Base-by-base conservation (phyloP, 2,888 invertebrate genomes). In the Dynastes hyllus region DNA sequence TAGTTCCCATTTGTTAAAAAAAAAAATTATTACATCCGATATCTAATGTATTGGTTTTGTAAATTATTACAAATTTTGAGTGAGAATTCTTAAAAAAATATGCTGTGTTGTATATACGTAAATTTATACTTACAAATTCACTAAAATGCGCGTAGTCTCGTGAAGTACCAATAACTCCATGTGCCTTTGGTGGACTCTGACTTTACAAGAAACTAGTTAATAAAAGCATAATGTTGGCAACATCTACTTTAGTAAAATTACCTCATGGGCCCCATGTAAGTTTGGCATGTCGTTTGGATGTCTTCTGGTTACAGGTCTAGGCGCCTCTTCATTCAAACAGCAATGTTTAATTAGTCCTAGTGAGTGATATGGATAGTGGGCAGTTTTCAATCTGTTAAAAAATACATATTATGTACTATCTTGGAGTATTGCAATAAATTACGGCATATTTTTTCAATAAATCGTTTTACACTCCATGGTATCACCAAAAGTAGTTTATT, bases 241-340 rank as follows among this genome's bases (percentile, higher is more conserved):
- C n/a, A n/a, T 55, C 27, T 71, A 32, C n/a, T 55, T 71, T 71
- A 16, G 29, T 53, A 66, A 66, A 16, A 55, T 29, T 76, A 80
- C 79, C 80, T 79, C 50, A 40, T 70, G 29, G n/a, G 6, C 22
- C 65, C 45, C 53, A 11, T 45, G 45, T 45, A 45, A 2, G 45
- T 45, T 45, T 45, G 81, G 81, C 78, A 80, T 81, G 76, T 81
- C 81, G 3, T 63, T 29, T 5, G 76, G 71, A 75, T 81, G 81
- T 78, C 83, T 80, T 78, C 83, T 80, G 1, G 83, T 84, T 9
- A 63, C 79, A 51, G 84, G 82, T 51, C 83, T 79, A 2, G 79
- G 16, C 16, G 83, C 70, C 8, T 51, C 51, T 13, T 32, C 40
- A 1, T 13, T 4, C 2, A 63, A 37, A 61, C 76, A 76, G 29